Evolutionary conservation across 1,140 invertebrate species (phyloP).

Genomic region (Condylostylus longicornis): DNA sequence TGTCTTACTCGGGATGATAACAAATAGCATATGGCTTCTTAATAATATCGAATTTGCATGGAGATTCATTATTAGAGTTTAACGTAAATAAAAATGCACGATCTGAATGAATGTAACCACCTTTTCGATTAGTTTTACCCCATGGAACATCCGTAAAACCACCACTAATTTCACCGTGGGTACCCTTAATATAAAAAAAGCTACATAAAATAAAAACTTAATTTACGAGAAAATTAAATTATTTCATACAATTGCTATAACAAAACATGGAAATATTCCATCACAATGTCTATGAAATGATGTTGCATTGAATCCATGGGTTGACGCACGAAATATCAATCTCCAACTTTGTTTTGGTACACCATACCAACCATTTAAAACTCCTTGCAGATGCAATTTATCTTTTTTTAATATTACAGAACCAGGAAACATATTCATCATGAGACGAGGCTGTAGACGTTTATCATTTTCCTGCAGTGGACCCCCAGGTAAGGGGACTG

Average conservation of each 20-base stretch:
- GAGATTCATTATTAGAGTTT: slow-evolving; percentile 48
- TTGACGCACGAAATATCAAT: slow-evolving; percentile 68
- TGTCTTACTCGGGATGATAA: slow-evolving; percentile 74
- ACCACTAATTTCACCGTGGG: slow-evolving; percentile 67
- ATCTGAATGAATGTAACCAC: slow-evolving; percentile 71
- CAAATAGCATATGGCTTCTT: slow-evolving; percentile 86
- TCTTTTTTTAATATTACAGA: slow-evolving; percentile 69
- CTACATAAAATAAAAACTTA: too few species aligned
- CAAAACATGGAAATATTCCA: slow-evolving; percentile 63
- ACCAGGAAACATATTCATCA: slow-evolving; percentile 70
- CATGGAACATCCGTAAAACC: slow-evolving; percentile 75
- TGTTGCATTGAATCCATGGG: slow-evolving; percentile 71
- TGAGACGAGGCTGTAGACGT: slow-evolving; percentile 57
- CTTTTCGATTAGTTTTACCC: slow-evolving; percentile 58
- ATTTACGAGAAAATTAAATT: not conserved
- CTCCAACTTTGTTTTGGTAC: slow-evolving; percentile 67
- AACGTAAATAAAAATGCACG: slow-evolving; percentile 72
- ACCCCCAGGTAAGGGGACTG: slow-evolving; percentile 8
- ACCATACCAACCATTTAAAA: slow-evolving; percentile 73
- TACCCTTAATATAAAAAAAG: too few species aligned
- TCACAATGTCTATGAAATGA: slow-evolving; percentile 81
- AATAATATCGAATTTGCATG: slow-evolving; percentile 65
- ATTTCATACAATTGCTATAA: slow-evolving; percentile 53
- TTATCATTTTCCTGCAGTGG: slow-evolving; percentile 40
- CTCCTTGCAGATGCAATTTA: slow-evolving; percentile 59